A percentile compares a stretch with the other conserved stretches of the same genome.
These are phyloP conservation scores for Dipus sagitta DNA, from an alignment of 2,797 vertebrate genomes.

Conservation along the genomic window DNA sequence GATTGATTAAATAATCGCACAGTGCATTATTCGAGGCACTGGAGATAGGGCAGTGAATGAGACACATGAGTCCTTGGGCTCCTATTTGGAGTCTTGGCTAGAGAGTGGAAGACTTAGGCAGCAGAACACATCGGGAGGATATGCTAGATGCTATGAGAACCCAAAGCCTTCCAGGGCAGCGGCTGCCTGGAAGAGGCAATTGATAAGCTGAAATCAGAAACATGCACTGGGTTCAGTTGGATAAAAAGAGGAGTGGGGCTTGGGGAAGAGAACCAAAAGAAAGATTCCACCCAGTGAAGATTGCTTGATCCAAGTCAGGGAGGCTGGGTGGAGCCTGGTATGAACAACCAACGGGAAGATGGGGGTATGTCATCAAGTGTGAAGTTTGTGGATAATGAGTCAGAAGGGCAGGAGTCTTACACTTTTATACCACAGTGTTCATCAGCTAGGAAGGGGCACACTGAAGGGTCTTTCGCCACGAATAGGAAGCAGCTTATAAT, in stretches of 20 bases:
- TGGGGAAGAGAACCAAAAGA: neutral
- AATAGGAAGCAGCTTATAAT: neutral
- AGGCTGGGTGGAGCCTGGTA: neutral
- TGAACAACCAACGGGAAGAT: neutral
- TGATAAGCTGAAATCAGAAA: neutral
- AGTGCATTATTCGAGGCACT: neutral
- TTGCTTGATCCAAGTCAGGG: neutral
- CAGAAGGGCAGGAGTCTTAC: neutral
- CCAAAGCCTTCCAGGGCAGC: neutral
- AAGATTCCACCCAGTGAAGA: neutral
- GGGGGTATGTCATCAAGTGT: neutral
- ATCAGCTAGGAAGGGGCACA: neutral
- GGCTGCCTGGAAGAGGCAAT: slow-evolving; percentile 24
- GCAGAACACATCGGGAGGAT: neutral
- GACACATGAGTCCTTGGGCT: neutral
- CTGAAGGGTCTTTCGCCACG: neutral
- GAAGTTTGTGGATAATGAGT: neutral
- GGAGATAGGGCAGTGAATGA: neutral
- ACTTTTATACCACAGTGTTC: neutral
- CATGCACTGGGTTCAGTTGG: neutral
- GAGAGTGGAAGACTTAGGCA: neutral
- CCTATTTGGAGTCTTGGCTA: neutral
- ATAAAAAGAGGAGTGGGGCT: neutral
- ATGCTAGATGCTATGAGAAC: neutral
- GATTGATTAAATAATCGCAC: neutral